phyloP scores from a whole-genome alignment of 2,888 invertebrate genomes.

The Drosophila parthenogenetica region DNA sequence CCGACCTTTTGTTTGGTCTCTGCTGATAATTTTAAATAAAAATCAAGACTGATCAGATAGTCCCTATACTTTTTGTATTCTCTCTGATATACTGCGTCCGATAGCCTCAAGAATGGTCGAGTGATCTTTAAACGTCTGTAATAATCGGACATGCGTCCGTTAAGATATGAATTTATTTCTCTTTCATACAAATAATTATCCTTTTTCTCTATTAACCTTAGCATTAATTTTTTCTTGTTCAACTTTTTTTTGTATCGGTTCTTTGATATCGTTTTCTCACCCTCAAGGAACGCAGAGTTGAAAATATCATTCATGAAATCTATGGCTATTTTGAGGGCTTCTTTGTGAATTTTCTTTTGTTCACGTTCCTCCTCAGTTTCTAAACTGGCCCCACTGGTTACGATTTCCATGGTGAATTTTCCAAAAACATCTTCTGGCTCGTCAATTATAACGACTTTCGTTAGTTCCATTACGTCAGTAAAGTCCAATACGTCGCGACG shows the following conservation, averaged over 20 bases:
- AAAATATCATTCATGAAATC: conserved; percentile 59
- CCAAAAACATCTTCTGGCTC: conserved; percentile 9
- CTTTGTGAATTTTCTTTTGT: not conserved
- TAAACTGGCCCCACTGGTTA: too few relatives aligned
- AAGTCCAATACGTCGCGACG: not conserved
- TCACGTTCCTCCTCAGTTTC: not conserved
- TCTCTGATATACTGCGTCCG: not conserved
- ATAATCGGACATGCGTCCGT: conserved; percentile 67
- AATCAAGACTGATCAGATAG: conserved; percentile 57
- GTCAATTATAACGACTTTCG: not conserved
- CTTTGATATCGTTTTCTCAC: conserved; percentile 48
- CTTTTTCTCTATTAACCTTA: conserved; percentile 20
- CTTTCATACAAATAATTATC: conserved; percentile 12
- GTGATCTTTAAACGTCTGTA: conserved; percentile 66
- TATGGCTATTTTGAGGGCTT: conserved; percentile 9
- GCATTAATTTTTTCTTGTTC: conserved; percentile 61
- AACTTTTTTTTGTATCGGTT: conserved; percentile 49
- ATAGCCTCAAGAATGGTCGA: conserved; percentile 50
- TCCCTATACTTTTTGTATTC: conserved; percentile 43
- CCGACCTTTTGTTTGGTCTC: conserved; percentile 32
- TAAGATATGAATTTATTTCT: conserved; percentile 39
- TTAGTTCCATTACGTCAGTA: not conserved
- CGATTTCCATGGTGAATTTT: conserved; percentile 6
- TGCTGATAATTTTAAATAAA: conserved; percentile 21
- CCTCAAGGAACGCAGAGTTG: conserved; percentile 38